Conservation (phyloP, 53 echinoderm and acorn worm genomes). For the Apostichopus leukothele region DNA sequence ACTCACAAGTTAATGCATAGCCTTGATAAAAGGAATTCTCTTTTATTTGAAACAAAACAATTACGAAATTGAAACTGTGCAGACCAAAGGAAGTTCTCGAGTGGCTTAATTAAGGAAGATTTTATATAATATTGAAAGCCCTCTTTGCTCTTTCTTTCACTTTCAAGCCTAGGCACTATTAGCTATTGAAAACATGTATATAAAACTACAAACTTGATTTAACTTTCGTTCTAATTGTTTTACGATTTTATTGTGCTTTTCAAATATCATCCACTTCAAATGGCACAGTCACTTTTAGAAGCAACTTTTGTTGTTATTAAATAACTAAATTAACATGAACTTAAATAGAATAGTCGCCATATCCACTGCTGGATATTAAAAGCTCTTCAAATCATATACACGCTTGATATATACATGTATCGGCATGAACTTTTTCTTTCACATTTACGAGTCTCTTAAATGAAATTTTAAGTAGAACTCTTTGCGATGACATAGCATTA, state of each 20-base stretch:
- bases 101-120: slow-evolving; percentile 23
- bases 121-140: slow-evolving; percentile 31
- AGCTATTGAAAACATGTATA: slow-evolving; percentile 12
- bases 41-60: slow-evolving; percentile 36
- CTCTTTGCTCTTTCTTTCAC: slow-evolving; percentile 17
- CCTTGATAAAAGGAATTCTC: neutral
- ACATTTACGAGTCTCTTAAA: too few species aligned
- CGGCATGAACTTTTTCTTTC: too few species aligned
- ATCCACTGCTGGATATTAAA: neutral
- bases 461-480: too few species aligned
- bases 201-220: neutral
- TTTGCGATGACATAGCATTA: too few species aligned
- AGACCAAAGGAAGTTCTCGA: slow-evolving; percentile 3
- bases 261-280: neutral
- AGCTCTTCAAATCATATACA: neutral
- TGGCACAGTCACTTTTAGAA: slow-evolving; percentile 14
- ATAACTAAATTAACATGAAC: slow-evolving; percentile 5
- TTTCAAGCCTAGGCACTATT: neutral
- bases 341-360: neutral
- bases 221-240: slow-evolving; percentile 30
- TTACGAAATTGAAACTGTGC: slow-evolving; percentile 32
- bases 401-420: too few species aligned
- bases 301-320: slow-evolving; percentile 40
- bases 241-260: slow-evolving; percentile 14
- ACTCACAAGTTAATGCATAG: neutral